Base-by-base conservation (phyloP, 2,888 invertebrate species). In the Acanthopleura granulata region DNA sequence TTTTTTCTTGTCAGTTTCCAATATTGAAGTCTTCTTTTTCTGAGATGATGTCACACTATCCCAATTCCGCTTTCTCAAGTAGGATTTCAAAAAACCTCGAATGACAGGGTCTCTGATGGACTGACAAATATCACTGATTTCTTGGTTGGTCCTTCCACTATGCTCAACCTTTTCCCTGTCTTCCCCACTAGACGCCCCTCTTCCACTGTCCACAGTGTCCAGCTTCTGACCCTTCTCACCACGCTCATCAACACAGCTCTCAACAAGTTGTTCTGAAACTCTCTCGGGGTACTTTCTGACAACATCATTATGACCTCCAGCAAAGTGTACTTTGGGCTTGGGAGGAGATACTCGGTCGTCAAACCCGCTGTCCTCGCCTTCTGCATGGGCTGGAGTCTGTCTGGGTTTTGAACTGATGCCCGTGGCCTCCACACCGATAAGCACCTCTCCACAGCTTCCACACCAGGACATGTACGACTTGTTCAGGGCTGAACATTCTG, bases 391-490 rank as follows among this genome's bases (percentile, higher is more conserved):
- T 6, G 25, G n/a, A 4, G 18, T 49, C n/a, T 79, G 49, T 76
- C 75, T 50, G 25, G 73, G 74, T n/a, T 76, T 74, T 70, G 81
- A 81, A 62, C 80, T 84, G 0, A 84, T 79, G 29, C 81, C 50
- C 51, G 82, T 76, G 15, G 85, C 84, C 62, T 86, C 85, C 1
- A 86, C 78, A 18, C 87, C 88, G 30, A 86, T 87, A 25, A 88
- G 79, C 50, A 86, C 81, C 69, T 85, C 86, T 3, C 87, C 85
- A 81, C 88, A 88, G 1, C 84, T 82, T 11, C 82, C 78, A 74
- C 88, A 88, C 87, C 87, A 87, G 6, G 85, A 81, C 84, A 87
- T 85, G 74, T 87, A 86, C 22, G 80, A 81, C 74, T 86, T 87
- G 74, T 87, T 88, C 40, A 84, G 73, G 18, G 84, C 81, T 18